A percentile compares a stretch with the other conserved stretches of the same genome.
Evolutionary conservation across 2,888 invertebrate species (phyloP).

Genomic region (Pyrrhia umbra): DNA sequence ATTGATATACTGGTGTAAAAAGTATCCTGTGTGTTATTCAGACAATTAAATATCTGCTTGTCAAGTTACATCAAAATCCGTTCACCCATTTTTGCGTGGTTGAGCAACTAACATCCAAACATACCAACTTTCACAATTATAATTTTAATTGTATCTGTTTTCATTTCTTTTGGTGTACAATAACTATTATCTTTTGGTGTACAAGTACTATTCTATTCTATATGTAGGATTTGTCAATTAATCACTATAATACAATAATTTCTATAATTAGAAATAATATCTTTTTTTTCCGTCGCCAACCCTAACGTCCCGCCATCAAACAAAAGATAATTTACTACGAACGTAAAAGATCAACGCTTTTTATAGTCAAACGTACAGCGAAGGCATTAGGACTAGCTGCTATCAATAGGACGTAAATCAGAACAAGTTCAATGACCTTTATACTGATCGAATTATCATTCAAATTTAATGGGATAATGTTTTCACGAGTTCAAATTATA

Average conservation of each 20-base stretch:
- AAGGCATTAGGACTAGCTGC: background rate
- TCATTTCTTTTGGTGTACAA: too few species aligned
- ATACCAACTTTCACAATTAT: too few species aligned
- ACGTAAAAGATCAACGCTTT: slow-evolving; percentile 39
- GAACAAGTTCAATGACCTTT: slow-evolving; percentile 17
- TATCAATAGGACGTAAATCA: slow-evolving; percentile 12
- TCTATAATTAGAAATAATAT: too few species aligned
- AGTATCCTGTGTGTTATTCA: too few species aligned
- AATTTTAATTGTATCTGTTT: too few species aligned
- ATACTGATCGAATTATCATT: background rate
- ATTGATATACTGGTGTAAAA: too few species aligned
- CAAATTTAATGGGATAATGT: background rate
- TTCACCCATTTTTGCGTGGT: too few species aligned
- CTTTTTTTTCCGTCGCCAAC: slow-evolving; percentile 10
- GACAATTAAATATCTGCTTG: too few species aligned
- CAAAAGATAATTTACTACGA: slow-evolving; percentile 48
- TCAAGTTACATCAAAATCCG: too few species aligned
- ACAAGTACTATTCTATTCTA: too few species aligned
- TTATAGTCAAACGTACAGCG: slow-evolving; percentile 33
- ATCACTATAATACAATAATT: background rate
- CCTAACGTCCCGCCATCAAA: slow-evolving; percentile 26
- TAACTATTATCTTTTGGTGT: too few species aligned
- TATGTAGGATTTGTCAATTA: background rate
- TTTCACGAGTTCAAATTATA: slow-evolving; percentile 5
- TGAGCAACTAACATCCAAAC: too few species aligned